Evolutionary conservation across 2,113 vertebrate genomes (phyloP).

Genomic region (Garra rufa): DNA sequence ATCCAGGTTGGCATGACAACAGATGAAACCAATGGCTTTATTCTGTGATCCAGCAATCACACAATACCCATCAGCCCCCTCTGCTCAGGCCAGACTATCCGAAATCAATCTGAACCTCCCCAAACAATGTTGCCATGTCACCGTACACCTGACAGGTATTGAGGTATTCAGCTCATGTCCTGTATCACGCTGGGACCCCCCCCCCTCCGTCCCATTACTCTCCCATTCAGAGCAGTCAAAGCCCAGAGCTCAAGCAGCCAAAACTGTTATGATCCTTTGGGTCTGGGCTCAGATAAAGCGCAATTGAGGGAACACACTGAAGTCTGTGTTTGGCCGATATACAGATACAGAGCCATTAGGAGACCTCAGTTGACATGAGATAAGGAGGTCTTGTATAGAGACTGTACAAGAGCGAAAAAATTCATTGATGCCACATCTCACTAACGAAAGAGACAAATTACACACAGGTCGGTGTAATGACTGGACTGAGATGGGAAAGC

Average conservation of each 20-base stretch:
- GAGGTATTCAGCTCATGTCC: conserved; percentile 62
- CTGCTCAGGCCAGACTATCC: conserved; percentile 82
- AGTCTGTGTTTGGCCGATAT: conserved; percentile 44
- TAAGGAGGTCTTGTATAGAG: conserved; percentile 44
- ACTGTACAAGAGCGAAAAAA: conserved; percentile 35
- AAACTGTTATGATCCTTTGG: conserved; percentile 26
- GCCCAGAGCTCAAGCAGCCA: conserved; percentile 16
- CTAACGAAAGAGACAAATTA: conserved; percentile 48
- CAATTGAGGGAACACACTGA: conserved; percentile 47
- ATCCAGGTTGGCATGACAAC: conserved; percentile 85
- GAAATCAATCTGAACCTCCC: conserved; percentile 85
- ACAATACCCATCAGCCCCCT: conserved; percentile 82
- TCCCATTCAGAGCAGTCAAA: conserved; percentile 71
- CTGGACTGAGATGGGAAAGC: conserved; percentile 44
- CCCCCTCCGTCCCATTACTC: conserved; percentile 63
- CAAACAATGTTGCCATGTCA: conserved; percentile 89
- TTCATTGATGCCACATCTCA: conserved; percentile 33
- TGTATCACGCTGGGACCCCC: conserved; percentile 71
- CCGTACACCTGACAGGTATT: conserved; percentile 92
- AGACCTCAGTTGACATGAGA: conserved; percentile 46
- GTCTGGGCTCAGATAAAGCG: conserved; percentile 47
- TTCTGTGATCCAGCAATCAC: conserved; percentile 83
- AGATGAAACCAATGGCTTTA: conserved; percentile 84
- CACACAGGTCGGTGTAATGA: conserved; percentile 17
- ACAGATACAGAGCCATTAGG: conserved; percentile 33